Conservation (phyloP, 2,888 invertebrate genomes). For the Tribolium freemani region DNA sequence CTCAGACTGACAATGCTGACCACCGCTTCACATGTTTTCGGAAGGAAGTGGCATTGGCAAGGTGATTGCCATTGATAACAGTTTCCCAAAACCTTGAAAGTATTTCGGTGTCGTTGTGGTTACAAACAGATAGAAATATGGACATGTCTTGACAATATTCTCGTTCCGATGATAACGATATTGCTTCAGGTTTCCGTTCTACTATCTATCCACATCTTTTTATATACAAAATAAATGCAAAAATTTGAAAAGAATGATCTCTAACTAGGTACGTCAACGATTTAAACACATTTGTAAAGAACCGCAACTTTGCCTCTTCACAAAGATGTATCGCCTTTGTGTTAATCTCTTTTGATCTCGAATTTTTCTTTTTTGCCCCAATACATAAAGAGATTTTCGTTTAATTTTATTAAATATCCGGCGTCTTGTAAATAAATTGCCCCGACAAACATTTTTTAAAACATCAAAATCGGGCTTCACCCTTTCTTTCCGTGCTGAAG, state of each 20-base stretch:
- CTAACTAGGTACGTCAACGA: slow-evolving; percentile 24
- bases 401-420: slow-evolving; percentile 17
- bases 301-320: slow-evolving; percentile 6
- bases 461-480: neutral
- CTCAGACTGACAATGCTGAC: slow-evolving; percentile 50
- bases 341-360: slow-evolving; percentile 26
- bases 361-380: slow-evolving; percentile 10
- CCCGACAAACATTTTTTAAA: neutral
- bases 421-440: slow-evolving; percentile 4
- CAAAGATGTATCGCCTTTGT: slow-evolving; percentile 26
- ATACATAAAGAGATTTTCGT: slow-evolving; percentile 14
- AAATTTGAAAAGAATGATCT: slow-evolving; percentile 29
- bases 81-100: slow-evolving; percentile 51
- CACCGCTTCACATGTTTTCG: slow-evolving; percentile 44
- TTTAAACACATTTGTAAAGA: slow-evolving; percentile 18
- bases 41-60: slow-evolving; percentile 53
- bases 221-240: slow-evolving; percentile 23
- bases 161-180: slow-evolving; percentile 38
- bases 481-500: slow-evolving; percentile 13
- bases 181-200: slow-evolving; percentile 39
- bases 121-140: slow-evolving; percentile 45
- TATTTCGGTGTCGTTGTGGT: slow-evolving; percentile 50
- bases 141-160: slow-evolving; percentile 31
- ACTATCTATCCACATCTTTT: slow-evolving; percentile 37
- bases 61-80: slow-evolving; percentile 47